Base-by-base conservation (phyloP, 2,888 invertebrate species). In the Heteropelma amictum region DNA sequence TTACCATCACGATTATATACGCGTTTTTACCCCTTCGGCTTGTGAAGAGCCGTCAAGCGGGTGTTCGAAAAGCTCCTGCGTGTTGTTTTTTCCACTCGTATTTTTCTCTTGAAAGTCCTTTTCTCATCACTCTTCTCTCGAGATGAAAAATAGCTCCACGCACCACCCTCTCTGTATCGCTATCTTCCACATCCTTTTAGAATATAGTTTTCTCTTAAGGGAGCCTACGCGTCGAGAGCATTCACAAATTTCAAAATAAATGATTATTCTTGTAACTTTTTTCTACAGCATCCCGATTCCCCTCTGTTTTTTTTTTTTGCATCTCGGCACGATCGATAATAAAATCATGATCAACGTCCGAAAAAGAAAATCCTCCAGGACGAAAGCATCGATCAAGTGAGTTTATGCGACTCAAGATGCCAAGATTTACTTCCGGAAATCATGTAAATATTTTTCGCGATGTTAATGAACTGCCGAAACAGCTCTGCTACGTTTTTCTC, bases 191-290 rank as follows among this genome's bases (percentile, higher is more conserved):
- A 12, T 54, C 8, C 12, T 23, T 60, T 67, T 61, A 19, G 56
- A 28, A 12, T 7, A 60, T 53, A 72, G 67, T 67, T 67, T 61
- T 72, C n/a, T n/a, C 72, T 4, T 26, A 61, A 54, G 60, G 54
- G 38, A 17, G 19, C 38, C 19, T 33, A n/a, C 47, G 38, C 45
- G 45, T 14, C 61, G 17, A 17, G n/a, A 19, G 3, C 35, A 35
- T 23, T 19, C 38, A 14, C 12, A 7, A 47, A 23, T 30, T 49
- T 38, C 14, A 3, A 8, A 26, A 28, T 17, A 35, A 51, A 53
- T 40, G 12, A 26, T 51, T 12, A 28, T 28, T 63, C n/a, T n/a
- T n/a, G n/a, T n/a, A 28, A 28, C 28, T 14, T 28, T 30, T 14
- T 14, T 64, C 21, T 35, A 35, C 1, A 12, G 7, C 12, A 26